A percentile compares a stretch with the other conserved stretches of the same genome.
Evolutionary conservation across 2,797 vertebrate species (phyloP).

Genomic region (Rhinophrynus dorsalis): DNA sequence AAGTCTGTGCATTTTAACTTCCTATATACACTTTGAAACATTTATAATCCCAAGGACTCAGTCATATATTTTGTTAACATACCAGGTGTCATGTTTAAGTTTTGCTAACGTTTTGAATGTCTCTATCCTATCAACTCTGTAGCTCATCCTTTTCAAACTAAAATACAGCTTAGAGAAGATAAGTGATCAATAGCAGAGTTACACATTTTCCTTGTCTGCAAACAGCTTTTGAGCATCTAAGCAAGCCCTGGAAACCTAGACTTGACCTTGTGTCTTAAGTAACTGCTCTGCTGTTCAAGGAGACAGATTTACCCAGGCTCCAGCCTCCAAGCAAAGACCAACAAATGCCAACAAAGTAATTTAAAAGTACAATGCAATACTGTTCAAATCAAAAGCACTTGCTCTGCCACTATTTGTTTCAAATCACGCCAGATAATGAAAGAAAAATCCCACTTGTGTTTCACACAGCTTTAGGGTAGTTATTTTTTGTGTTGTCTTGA

Average conservation of each 20-base stretch:
- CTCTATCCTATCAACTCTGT: too few species aligned
- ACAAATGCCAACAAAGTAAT: constrained; percentile 28
- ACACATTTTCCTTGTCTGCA: too few species aligned
- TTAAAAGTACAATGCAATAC: constrained; percentile 31
- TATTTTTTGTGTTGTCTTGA: neutral
- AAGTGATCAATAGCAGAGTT: too few species aligned
- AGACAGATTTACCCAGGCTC: constrained; percentile 18
- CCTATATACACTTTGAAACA: too few species aligned
- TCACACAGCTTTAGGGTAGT: constrained; percentile 1
- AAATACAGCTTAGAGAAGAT: too few species aligned
- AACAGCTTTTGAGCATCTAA: too few species aligned
- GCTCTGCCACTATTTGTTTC: constrained; percentile 10
- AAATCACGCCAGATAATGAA: constrained; percentile 20
- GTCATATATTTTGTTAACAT: too few species aligned
- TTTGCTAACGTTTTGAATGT: too few species aligned
- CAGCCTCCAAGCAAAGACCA: constrained; percentile 9
- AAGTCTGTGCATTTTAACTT: too few species aligned
- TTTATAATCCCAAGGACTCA: too few species aligned
- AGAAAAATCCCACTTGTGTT: neutral
- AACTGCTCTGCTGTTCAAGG: constrained; percentile 12
- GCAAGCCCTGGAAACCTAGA: constrained; percentile 27
- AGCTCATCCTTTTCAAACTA: too few species aligned
- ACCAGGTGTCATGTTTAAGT: too few species aligned
- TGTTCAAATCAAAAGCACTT: constrained; percentile 24
- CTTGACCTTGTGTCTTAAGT: constrained; percentile 12